A percentile compares a stretch with the other conserved stretches of the same genome.
Conservation (phyloP, 2,113 vertebrate genomes). For the Cardinalis cardinalis region DNA sequence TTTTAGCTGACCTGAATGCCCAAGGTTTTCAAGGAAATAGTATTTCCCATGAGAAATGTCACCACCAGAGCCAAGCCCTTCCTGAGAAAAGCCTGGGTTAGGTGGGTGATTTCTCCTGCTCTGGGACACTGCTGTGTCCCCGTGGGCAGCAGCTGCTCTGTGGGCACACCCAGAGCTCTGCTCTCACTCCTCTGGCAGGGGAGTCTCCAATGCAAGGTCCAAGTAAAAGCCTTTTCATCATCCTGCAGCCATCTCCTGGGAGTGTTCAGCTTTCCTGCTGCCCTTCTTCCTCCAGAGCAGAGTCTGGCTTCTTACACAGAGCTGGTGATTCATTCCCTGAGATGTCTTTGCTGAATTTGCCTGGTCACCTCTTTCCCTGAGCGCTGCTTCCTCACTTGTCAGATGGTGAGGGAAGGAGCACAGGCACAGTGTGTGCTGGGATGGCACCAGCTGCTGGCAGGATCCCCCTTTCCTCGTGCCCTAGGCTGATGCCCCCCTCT, state of each 20-base stretch:
- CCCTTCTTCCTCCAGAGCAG: not conserved
- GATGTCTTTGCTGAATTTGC: not conserved
- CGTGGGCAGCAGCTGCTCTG: fast-evolving
- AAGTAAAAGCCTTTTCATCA: not conserved
- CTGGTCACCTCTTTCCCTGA: not conserved
- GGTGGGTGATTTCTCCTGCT: not conserved
- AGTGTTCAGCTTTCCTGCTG: not conserved
- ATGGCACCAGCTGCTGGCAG: not conserved
- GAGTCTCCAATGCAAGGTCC: not conserved
- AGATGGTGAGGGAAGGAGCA: not conserved
- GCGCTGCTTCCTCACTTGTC: not conserved
- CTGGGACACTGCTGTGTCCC: fast-evolving
- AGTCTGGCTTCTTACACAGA: not conserved
- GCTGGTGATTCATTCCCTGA: not conserved
- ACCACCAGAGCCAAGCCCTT: not conserved
- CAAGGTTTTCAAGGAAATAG: not conserved
- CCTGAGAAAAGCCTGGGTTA: not conserved
- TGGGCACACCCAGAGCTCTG: not conserved
- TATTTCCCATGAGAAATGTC: not conserved
- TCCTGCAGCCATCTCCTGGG: not conserved
- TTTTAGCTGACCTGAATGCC: not conserved
- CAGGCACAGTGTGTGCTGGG: not conserved
- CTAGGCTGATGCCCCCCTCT: fast-evolving
- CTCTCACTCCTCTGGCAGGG: not conserved
- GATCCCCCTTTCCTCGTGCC: not conserved